Percentiles rank a stretch among this genome's conserved stretches.
Conservation (phyloP, 2,797 vertebrate species). For the Pteronotus mesoamericanus region DNA sequence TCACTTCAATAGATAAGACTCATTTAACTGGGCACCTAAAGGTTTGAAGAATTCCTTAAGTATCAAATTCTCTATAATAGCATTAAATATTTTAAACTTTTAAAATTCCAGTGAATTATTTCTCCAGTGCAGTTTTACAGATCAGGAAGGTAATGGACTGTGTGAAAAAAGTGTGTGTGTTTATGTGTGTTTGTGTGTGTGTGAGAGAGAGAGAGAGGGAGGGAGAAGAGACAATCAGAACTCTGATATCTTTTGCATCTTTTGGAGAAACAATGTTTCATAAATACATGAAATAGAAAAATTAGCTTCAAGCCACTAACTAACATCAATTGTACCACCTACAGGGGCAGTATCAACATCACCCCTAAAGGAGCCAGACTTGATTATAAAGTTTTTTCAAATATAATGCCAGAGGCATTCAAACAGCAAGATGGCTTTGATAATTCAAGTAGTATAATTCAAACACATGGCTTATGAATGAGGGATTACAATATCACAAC, state of each 20-base stretch:
- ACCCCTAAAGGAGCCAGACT: conserved; percentile 56
- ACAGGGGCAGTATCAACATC: conserved; percentile 55
- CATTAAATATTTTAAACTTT: conserved; percentile 45
- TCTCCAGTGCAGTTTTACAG: not conserved
- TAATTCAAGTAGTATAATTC: conserved; percentile 70
- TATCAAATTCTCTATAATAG: not conserved
- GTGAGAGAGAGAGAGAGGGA: not conserved
- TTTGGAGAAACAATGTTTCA: not conserved
- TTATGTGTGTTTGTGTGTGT: not conserved
- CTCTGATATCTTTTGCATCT: not conserved
- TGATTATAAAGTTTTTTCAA: conserved; percentile 65
- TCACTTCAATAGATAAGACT: conserved; percentile 48
- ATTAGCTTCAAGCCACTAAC: conserved; percentile 66
- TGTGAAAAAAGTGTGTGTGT: not conserved
- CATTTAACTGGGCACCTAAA: conserved; percentile 22
- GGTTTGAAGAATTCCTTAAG: not conserved
- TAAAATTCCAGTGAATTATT: conserved; percentile 45
- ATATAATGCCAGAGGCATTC: conserved; percentile 66
- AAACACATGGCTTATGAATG: conserved; percentile 75
- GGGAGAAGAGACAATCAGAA: not conserved
- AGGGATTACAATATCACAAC: conserved; percentile 74
- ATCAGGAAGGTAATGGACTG: not conserved
- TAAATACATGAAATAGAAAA: conserved; percentile 49
- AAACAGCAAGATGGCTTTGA: conserved; percentile 76
- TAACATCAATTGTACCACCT: conserved; percentile 56